Conservation (phyloP, 1,140 invertebrate species). For the Delia radicum region DNA sequence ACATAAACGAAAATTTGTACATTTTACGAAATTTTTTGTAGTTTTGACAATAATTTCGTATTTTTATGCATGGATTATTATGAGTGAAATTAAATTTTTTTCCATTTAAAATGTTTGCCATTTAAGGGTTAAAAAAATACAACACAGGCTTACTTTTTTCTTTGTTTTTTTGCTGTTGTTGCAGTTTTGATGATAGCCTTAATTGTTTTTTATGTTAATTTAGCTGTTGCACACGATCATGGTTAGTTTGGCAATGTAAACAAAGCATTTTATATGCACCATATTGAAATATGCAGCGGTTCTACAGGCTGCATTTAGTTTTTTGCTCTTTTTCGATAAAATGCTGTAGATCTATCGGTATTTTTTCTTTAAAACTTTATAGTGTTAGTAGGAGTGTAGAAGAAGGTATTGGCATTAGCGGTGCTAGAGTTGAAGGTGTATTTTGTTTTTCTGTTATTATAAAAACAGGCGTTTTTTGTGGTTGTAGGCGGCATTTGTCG, state of each 20-base stretch:
- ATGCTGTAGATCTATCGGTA: constrained; percentile 18
- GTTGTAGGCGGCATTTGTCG: background rate
- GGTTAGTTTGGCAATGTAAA: background rate
- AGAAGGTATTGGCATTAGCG: background rate
- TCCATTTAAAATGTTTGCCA: no score
- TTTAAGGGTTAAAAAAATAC: background rate
- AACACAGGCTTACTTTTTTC: constrained; percentile 9
- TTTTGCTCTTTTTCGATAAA: background rate
- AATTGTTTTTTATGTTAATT: constrained; percentile 29
- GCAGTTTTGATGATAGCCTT: constrained; percentile 22
- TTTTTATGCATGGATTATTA: no score
- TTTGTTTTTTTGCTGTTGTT: background rate
- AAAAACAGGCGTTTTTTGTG: no score
- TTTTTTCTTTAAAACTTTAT: background rate
- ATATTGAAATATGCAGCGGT: background rate
- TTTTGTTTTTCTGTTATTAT: background rate
- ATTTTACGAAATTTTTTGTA: no score
- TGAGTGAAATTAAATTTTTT: no score
- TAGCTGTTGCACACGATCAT: constrained; percentile 24
- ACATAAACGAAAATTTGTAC: no score
- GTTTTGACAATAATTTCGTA: no score
- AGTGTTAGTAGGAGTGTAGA: background rate
- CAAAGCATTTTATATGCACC: background rate
- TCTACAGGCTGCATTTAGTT: no score
- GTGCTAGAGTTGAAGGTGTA: background rate